These are phyloP conservation scores for Vandiemenella viatica DNA, from an alignment of 2,888 invertebrate genomes.

Conservation along the genomic window DNA sequence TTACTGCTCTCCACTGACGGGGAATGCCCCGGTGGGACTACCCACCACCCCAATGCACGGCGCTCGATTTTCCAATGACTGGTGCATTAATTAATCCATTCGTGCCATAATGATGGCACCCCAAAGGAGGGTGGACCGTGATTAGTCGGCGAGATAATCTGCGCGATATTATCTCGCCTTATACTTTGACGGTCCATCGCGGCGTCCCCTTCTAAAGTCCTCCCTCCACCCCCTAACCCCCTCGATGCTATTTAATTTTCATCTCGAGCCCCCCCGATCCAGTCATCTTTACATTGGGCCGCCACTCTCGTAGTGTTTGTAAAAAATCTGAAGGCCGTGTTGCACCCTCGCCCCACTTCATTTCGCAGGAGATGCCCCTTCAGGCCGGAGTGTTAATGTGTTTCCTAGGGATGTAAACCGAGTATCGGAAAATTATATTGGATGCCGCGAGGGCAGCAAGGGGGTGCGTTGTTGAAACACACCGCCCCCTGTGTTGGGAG, in stretches of 20 bases:
- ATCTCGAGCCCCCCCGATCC: constrained; percentile 10
- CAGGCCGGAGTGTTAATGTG: constrained; percentile 14
- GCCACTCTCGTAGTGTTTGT: constrained; percentile 2
- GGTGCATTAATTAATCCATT: background rate
- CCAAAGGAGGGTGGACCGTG: constrained; percentile 3
- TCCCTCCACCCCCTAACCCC: constrained; percentile 2
- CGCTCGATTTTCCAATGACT: background rate
- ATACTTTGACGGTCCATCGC: constrained; percentile 9
- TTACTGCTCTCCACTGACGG: too few relatives aligned
- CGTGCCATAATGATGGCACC: background rate
- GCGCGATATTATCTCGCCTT: constrained; percentile 14
- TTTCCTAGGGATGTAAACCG: constrained; percentile 5
- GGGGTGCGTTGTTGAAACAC: background rate
- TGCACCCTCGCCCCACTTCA: constrained; percentile 8
- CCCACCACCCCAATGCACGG: too few relatives aligned
- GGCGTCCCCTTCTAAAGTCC: constrained; percentile 6
- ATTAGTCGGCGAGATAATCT: constrained; percentile 16
- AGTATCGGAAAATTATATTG: background rate
- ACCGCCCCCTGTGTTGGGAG: too few relatives aligned
- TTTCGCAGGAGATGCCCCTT: constrained; percentile 13
- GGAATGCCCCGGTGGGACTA: too few relatives aligned
- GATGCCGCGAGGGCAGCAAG: background rate
- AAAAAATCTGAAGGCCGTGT: constrained; percentile 2
- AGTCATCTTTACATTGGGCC: constrained; percentile 10
- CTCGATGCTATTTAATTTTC: constrained; percentile 10